phyloP scores from a whole-genome alignment of 2,113 vertebrate genomes.

The Morone chrysops region DNA sequence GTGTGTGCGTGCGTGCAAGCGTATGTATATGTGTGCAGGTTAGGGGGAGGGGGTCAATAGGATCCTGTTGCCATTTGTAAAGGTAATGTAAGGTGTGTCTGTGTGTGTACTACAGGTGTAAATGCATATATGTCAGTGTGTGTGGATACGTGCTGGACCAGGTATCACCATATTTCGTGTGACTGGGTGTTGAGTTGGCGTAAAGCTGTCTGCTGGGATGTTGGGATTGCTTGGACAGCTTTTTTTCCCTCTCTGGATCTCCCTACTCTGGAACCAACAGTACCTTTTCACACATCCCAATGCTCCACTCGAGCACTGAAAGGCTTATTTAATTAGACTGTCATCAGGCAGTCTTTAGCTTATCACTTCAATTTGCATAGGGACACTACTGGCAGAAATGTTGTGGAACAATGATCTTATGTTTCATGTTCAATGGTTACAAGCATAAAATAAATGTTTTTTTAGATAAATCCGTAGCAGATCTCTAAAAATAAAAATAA shows the following conservation, averaged over 20 bases:
- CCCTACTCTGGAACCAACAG: slow-evolving; percentile 57
- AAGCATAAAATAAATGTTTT: neutral
- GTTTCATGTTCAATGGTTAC: slow-evolving; percentile 3
- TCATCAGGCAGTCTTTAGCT: slow-evolving; percentile 83
- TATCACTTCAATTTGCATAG: slow-evolving; percentile 70
- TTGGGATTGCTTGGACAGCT: slow-evolving; percentile 47
- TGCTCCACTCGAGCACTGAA: slow-evolving; percentile 74
- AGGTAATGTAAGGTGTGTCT: slow-evolving; percentile 60
- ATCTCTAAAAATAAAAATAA: neutral
- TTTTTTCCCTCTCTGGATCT: slow-evolving; percentile 36
- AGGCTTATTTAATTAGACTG: slow-evolving; percentile 84
- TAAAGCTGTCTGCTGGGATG: slow-evolving; percentile 59
- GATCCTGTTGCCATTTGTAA: slow-evolving; percentile 62
- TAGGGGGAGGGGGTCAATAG: slow-evolving; percentile 40
- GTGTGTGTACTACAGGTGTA: slow-evolving; percentile 20
- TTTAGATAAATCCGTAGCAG: neutral
- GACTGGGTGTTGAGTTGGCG: slow-evolving; percentile 57
- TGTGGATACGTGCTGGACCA: slow-evolving; percentile 44
- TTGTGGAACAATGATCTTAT: slow-evolving; percentile 24
- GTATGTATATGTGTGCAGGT: slow-evolving; percentile 12
- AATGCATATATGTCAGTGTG: slow-evolving; percentile 40
- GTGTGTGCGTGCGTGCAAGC: neutral
- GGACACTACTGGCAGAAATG: slow-evolving; percentile 31
- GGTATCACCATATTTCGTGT: slow-evolving; percentile 31
- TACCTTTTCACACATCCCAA: slow-evolving; percentile 77